A percentile compares a stretch with the other conserved stretches of the same genome.
Evolutionary conservation across 2,113 vertebrate species (phyloP).

Genomic region (Nyctibius bracteatus): DNA sequence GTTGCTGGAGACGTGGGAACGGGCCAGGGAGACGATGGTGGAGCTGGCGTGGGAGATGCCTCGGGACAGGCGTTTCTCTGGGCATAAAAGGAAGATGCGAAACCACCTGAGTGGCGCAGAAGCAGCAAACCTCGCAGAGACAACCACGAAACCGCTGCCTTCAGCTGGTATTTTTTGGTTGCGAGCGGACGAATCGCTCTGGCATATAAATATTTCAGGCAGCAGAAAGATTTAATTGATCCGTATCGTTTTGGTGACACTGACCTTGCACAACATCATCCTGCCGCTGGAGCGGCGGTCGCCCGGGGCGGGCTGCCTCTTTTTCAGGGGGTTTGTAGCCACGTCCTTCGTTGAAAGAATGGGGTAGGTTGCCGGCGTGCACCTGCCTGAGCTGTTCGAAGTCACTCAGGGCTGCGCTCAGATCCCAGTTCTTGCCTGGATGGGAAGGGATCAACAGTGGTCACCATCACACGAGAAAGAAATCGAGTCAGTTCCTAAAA

Average conservation of each 20-base stretch:
- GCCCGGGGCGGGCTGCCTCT: constrained; percentile 69
- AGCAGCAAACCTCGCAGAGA: background rate
- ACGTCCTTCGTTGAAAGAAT: constrained; percentile 78
- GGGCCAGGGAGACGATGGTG: constrained; percentile 91
- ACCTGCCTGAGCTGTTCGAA: constrained; percentile 94
- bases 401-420: constrained; percentile 90
- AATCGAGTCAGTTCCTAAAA: background rate
- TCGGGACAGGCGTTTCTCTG: constrained; percentile 90
- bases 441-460: background rate
- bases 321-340: constrained; percentile 71
- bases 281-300: constrained; percentile 87
- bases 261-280: constrained; percentile 92
- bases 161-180: background rate
- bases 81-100: background rate
- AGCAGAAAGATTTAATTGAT: rapidly evolving
- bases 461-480: rapidly evolving
- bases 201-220: rapidly evolving
- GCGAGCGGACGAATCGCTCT: background rate
- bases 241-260: rapidly evolving
- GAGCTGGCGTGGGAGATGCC: constrained; percentile 96
- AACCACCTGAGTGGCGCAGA: rapidly evolving
- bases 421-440: constrained; percentile 96
- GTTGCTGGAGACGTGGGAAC: constrained; percentile 89
- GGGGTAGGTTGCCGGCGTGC: constrained; percentile 82
- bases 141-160: rapidly evolving